A percentile compares a stretch with the other conserved stretches of the same genome.
Evolutionary conservation across 1,140 invertebrate genomes (phyloP).

Genomic region (Tribolium madens): DNA sequence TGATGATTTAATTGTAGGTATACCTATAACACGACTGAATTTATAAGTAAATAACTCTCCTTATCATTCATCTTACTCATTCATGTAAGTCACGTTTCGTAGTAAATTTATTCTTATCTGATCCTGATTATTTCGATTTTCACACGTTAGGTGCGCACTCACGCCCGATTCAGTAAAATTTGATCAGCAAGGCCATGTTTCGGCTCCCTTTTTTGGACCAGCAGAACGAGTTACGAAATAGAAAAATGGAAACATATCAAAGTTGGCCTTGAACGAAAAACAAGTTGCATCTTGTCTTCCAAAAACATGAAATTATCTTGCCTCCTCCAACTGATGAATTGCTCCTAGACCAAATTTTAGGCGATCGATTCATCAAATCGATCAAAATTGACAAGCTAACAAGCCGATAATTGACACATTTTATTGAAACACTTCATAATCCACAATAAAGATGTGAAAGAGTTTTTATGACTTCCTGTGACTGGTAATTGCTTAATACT

Average conservation of each 20-base stretch:
- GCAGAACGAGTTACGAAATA: neutral
- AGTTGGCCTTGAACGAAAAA: neutral
- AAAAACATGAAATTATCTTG: neutral
- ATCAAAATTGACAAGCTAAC: constrained; percentile 24
- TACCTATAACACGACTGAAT: constrained; percentile 6
- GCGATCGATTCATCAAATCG: constrained; percentile 8
- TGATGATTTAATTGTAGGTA: constrained; percentile 23
- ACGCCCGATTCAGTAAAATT: neutral
- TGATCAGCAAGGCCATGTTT: constrained; percentile 4
- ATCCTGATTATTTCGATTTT: constrained; percentile 13
- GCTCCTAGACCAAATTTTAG: neutral
- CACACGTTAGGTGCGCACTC: constrained; percentile 12
- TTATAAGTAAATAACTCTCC: neutral
- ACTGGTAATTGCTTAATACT: neutral
- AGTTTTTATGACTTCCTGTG: constrained; percentile 28
- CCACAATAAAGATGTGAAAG: constrained; percentile 13
- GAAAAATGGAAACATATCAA: constrained; percentile 22
- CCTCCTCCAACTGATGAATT: neutral
- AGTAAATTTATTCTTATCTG: constrained; percentile 1
- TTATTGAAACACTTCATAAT: constrained; percentile 14
- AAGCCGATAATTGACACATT: constrained; percentile 31
- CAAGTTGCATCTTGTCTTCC: neutral
- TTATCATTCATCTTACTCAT: constrained; percentile 10
- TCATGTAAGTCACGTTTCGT: constrained; percentile 20
- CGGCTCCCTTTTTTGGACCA: constrained; percentile 8